These are phyloP conservation scores for Gephyroberyx darwinii DNA, from an alignment of 2,797 vertebrate genomes.

Conservation along the genomic window DNA sequence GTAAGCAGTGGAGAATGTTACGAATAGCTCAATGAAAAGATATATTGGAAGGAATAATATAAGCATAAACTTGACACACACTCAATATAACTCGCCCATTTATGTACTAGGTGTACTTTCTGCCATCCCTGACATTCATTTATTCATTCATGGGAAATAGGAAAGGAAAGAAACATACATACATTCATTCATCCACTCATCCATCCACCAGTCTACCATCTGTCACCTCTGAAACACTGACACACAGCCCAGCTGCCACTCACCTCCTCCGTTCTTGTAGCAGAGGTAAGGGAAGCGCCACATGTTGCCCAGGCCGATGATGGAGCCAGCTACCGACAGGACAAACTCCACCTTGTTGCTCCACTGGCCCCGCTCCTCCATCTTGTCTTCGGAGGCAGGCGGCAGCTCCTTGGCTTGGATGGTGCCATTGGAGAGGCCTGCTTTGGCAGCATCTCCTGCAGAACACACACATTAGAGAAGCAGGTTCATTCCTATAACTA, in stretches of 20 bases:
- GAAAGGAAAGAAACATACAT: background rate
- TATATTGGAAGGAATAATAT: background rate
- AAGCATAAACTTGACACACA: background rate
- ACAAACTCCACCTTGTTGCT: conserved; percentile 93
- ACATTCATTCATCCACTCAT: background rate
- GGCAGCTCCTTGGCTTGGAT: conserved; percentile 38
- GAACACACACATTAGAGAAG: background rate
- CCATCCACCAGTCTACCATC: background rate
- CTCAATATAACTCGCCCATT: background rate
- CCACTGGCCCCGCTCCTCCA: conserved; percentile 92
- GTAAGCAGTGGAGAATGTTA: background rate
- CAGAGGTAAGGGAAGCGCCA: conserved; percentile 97
- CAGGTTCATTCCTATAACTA: no score
- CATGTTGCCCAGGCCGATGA: conserved; percentile 93
- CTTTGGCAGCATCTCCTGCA: conserved; percentile 63
- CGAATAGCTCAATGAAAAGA: background rate
- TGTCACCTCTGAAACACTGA: no score
- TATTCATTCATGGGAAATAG: background rate
- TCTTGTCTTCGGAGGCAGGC: conserved; percentile 72
- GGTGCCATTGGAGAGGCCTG: conserved; percentile 54
- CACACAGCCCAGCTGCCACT: conserved; percentile 49
- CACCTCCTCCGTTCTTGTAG: conserved; percentile 96
- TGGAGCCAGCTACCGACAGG: conserved; percentile 91
- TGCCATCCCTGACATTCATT: background rate
- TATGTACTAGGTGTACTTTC: background rate